Percentiles rank a stretch among this genome's conserved stretches.
Evolutionary conservation across 1,140 invertebrate species (phyloP).

Genomic region (Eriocheir sinensis): DNA sequence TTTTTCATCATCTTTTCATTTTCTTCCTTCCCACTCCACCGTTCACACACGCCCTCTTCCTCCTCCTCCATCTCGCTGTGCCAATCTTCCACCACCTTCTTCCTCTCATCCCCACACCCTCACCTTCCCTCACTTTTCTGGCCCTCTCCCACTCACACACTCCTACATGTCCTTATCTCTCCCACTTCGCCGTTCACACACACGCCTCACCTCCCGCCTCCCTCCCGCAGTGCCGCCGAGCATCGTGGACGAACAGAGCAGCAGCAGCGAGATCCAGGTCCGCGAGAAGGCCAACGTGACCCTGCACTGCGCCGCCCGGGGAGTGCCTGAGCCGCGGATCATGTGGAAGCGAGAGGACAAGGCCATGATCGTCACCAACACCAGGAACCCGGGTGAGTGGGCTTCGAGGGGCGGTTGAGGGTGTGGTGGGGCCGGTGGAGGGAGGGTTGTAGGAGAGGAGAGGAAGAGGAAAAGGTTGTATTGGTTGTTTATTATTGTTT

Average conservation of each 20-base stretch:
- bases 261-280: slow-evolving; percentile 92
- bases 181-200: neutral
- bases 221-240: slow-evolving; percentile 87
- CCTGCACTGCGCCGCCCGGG: slow-evolving; percentile 91
- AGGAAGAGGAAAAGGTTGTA: slow-evolving; percentile 2
- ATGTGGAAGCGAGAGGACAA: slow-evolving; percentile 96
- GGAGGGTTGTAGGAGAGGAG: neutral
- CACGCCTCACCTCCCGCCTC: neutral
- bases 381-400: slow-evolving; percentile 62
- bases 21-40: neutral
- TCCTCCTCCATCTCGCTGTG: neutral
- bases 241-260: slow-evolving; percentile 92
- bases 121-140: neutral
- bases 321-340: slow-evolving; percentile 92
- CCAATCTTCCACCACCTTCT: neutral
- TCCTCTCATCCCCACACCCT: neutral
- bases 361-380: slow-evolving; percentile 72
- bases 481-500: too few species aligned
- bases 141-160: neutral
- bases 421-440: neutral
- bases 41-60: neutral
- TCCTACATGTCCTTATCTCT: too few species aligned
- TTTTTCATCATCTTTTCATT: neutral
- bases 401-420: neutral
- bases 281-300: slow-evolving; percentile 95